phyloP scores from a whole-genome alignment of 2,113 vertebrate species.

The Illadopsis cleaveri region DNA sequence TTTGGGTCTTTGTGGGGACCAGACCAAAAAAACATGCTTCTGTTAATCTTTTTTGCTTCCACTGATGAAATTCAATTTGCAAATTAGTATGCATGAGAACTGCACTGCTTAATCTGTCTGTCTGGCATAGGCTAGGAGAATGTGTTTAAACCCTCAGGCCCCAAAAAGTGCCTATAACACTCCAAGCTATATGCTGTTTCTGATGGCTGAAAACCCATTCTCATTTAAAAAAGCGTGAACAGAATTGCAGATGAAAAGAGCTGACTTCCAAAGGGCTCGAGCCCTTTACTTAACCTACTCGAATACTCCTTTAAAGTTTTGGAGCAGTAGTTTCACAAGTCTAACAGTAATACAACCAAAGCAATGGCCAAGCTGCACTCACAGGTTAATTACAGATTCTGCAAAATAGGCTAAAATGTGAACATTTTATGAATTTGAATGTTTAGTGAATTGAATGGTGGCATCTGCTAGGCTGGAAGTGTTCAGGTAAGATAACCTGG shows the following conservation, averaged over 20 bases:
- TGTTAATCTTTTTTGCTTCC: neutral
- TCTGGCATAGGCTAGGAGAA: neutral
- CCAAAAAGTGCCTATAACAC: neutral
- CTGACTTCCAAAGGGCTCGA: neutral
- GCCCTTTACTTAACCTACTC: neutral
- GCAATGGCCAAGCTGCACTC: neutral
- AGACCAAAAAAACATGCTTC: neutral
- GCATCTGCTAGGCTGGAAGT: neutral
- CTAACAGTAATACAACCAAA: neutral
- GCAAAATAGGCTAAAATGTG: neutral
- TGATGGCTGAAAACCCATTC: neutral
- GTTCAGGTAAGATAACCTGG: neutral
- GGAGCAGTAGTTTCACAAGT: neutral
- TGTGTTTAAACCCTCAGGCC: neutral
- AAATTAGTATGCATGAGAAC: neutral
- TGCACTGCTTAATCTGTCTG: neutral
- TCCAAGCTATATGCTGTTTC: neutral
- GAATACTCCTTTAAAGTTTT: neutral
- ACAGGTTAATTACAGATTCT: neutral
- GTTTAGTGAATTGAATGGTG: neutral
- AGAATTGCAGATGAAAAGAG: neutral
- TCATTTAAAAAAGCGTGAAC: neutral
- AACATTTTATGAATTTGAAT: neutral
- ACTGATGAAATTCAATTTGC: neutral
- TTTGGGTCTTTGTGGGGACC: neutral